Evolutionary conservation across 2,797 vertebrate genomes (phyloP), one percentile per base, ranked within the genome.

Genomic region (Menidia menidia): DNA sequence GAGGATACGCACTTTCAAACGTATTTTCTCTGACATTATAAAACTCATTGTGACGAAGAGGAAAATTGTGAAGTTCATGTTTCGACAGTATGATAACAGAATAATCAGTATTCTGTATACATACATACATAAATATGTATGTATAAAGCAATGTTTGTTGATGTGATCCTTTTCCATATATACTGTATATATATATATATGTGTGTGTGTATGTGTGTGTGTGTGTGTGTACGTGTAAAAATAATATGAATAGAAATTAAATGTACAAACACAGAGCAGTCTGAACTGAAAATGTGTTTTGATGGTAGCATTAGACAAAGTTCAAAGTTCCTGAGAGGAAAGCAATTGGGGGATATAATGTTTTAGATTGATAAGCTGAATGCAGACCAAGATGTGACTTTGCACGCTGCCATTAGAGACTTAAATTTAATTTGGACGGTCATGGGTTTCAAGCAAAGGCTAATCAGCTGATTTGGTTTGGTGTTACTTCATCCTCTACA

Each of bases 1-100:
- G 78, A 80, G 65, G 75, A 81, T 77, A 73, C 59, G 18, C 42
- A 80, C 44, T 80, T 64, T 77, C 71, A 32, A 44, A 60, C 30
- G 10, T 39, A 48, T 30, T 18, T 9, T 1, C 66, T 39, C 70
- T 60, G 60, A 62, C 60, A 78, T 64, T 47, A 58, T 65, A 52
- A 78, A 74, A 71, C 71, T 68, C 42, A 30, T 9, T 4, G 35
- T 54, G 14, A 8, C n/a, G n/a, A 3, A 44, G 45, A 77, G 52
- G 61, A 70, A 16, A 19, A 42, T 50, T 51, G 54, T 50, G 30
- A 58, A 54, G 75, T 65, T 50, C 25, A 2, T 25, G 25, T 25
- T 25, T 25, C 25, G 25, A 25, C 25, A 25, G 25, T 25, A 25
- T 78, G 71, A 54, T 67, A 62, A 68, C 66, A 63, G 51, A 76